phyloP scores from a whole-genome alignment of 2,797 vertebrate genomes.

The Nyctibius grandis region DNA sequence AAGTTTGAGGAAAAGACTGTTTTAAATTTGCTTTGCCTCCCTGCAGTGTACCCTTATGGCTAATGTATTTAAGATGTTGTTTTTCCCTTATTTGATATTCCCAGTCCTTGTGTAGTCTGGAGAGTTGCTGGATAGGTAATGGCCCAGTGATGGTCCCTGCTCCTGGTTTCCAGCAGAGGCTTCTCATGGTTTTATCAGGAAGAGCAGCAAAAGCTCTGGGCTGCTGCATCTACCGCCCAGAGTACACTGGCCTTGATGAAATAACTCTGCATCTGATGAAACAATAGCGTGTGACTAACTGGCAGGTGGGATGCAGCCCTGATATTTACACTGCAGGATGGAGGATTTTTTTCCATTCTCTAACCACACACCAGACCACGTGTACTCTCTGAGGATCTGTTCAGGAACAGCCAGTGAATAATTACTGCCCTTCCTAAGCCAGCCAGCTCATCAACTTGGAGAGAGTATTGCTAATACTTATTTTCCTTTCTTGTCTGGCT shows the following conservation, averaged over 20 bases:
- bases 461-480: not conserved
- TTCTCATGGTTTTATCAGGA: not conserved
- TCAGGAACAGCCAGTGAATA: not conserved
- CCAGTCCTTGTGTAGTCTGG: not conserved
- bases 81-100: not conserved
- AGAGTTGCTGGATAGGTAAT: not conserved
- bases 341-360: not conserved
- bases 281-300: not conserved
- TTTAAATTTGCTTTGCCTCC: not conserved
- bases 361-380: not conserved
- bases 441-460: not conserved
- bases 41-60: not conserved
- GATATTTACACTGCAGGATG: not conserved
- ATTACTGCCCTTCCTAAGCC: not conserved
- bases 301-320: not conserved
- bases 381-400: not conserved
- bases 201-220: not conserved
- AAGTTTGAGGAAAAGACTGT: not conserved
- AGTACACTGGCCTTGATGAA: not conserved
- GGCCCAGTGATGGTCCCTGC: not conserved
- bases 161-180: fast-evolving
- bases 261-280: not conserved
- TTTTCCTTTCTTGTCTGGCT: not conserved
- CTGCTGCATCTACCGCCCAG: not conserved
- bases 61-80: not conserved